Conservation (phyloP, 2,888 invertebrate species). For the Dasysyrphus albostriatus region DNA sequence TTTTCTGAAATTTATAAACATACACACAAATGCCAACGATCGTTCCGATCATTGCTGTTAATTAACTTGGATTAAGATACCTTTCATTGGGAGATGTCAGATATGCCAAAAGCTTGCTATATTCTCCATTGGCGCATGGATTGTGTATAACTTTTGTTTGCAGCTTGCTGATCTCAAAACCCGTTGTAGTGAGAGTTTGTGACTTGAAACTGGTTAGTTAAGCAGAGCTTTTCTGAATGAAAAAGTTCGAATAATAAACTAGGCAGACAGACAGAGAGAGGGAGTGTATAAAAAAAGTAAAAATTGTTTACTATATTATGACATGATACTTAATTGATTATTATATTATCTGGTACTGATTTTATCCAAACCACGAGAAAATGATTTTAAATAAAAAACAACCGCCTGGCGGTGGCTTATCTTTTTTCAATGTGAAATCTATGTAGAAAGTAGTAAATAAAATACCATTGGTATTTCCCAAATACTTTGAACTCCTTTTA, state of each 20-base stretch:
- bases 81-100: conserved; percentile 50
- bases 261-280: neutral
- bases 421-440: neutral
- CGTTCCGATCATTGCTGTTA: conserved; percentile 48
- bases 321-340: neutral
- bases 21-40: conserved; percentile 63
- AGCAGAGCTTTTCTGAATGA: conserved; percentile 69
- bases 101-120: conserved; percentile 60
- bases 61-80: conserved; percentile 61
- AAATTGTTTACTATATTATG: conserved; percentile 21
- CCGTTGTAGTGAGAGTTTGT: conserved; percentile 56
- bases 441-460: conserved; percentile 19
- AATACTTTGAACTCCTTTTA: conserved; percentile 31
- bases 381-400: neutral
- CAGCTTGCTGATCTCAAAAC: conserved; percentile 25
- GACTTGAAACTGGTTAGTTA: conserved; percentile 48
- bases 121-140: conserved; percentile 18
- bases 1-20: conserved; percentile 82
- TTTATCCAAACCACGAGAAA: conserved; percentile 9
- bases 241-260: conserved; percentile 12
- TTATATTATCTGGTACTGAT: neutral
- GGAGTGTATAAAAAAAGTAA: conserved; percentile 10
- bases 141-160: conserved; percentile 19
- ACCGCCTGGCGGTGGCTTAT: neutral
- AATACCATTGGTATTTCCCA: conserved; percentile 63